Base-by-base conservation (phyloP, 2,113 vertebrate species). In the Loxodonta africana region DNA sequence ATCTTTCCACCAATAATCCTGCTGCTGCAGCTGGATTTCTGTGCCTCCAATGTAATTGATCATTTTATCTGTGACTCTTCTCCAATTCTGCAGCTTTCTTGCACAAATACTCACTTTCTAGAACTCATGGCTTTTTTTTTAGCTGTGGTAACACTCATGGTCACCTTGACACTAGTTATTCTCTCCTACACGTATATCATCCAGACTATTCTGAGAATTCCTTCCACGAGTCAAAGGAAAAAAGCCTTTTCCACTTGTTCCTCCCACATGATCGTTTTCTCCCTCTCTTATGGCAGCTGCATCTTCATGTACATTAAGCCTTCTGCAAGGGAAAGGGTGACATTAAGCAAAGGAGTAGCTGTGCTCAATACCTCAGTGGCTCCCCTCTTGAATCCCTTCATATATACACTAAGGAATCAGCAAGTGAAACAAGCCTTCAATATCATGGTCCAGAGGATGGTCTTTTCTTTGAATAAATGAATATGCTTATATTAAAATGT, bases 281-380 rank as follows among this genome's bases (percentile, higher is more conserved):
- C 97, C 60, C 90, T 98, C 23, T 94, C 97, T 74, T 98, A 98
- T 0, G 97, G 98, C 0, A 98, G 98, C 80, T 98, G 98, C 48
- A 98, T 98, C 0, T 98, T 98, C 92, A 98, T 98, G 57, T 98
- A 98, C 11, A 97, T 99, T 65, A 98, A 98, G 14, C 97, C 98
- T 0, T 97, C 97, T 63, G 76, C 90, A 25, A 95, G 76, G 30
- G 98, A 95, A 21, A 97, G 98, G 14, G 94, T 97, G 60, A 91
- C 98, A n/a, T 88, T 92, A 78, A 97, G 97, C 96, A 99, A 99
- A 97, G 91, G 98, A 0, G 65, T 98, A 3, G 98, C 97, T 73
- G 97, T 96, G 46, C 98, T 98, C 48, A 97, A 97, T 81, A 98
- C 97, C 1, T 51, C 98, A 26, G 88, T 98, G 83, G 96, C 97